Conservation (phyloP, 1,140 invertebrate species). For the Campoletis sonorensis region DNA sequence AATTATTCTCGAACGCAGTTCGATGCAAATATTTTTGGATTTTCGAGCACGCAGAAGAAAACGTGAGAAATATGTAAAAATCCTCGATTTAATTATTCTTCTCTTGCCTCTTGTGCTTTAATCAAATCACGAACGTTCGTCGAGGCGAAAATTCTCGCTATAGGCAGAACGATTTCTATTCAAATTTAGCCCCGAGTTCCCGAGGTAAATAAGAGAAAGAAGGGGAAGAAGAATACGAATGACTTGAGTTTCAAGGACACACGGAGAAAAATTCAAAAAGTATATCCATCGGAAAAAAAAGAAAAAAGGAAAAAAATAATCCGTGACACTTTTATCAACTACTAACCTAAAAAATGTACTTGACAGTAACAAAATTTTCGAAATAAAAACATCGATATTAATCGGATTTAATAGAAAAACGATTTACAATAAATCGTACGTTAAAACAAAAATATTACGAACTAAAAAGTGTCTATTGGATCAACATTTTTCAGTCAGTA, state of each 20-base stretch:
- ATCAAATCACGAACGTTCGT: slow-evolving; percentile 20
- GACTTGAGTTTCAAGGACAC: background rate
- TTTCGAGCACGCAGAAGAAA: too few species aligned
- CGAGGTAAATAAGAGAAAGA: background rate
- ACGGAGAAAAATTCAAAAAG: background rate
- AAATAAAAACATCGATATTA: background rate
- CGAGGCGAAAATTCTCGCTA: background rate
- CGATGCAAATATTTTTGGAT: too few species aligned
- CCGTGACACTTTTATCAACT: too few species aligned
- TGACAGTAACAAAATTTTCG: too few species aligned
- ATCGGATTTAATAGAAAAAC: too few species aligned
- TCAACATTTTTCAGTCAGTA: background rate
- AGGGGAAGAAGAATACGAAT: background rate
- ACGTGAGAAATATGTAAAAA: background rate
- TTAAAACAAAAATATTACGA: background rate
- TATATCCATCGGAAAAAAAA: too few species aligned
- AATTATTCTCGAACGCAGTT: too few species aligned
- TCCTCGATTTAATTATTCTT: background rate
- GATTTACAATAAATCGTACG: too few species aligned
- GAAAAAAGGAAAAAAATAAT: too few species aligned
- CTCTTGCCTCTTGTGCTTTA: background rate
- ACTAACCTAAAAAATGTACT: too few species aligned
- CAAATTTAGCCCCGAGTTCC: background rate
- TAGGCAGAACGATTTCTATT: background rate
- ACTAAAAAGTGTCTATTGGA: background rate